Conservation (phyloP, 37 sponge, comb jelly and placozoan species). For the Tethya wilhelma region DNA sequence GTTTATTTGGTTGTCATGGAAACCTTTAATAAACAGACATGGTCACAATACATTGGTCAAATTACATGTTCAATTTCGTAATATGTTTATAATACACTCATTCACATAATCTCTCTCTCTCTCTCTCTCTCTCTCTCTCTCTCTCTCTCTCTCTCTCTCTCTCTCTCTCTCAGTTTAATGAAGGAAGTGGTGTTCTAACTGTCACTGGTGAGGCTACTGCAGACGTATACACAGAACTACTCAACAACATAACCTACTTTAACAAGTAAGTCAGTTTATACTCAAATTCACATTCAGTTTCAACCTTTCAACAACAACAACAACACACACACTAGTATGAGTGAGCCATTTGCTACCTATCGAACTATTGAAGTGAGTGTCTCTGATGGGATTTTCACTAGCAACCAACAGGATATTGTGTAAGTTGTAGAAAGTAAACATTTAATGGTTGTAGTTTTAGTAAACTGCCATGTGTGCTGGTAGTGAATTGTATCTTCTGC, state of each 20-base stretch:
- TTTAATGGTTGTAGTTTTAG: neutral
- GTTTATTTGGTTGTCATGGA: neutral
- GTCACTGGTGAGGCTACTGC: slow-evolving; percentile 32
- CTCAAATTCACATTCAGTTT: no score
- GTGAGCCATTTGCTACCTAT: slow-evolving; percentile 4
- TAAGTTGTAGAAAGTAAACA: neutral
- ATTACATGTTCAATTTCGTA: neutral
- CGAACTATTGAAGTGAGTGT: slow-evolving; percentile 18
- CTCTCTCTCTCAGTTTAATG: slow-evolving; percentile 11
- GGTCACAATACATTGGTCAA: neutral
- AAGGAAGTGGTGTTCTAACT: neutral
- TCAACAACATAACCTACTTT: slow-evolving; percentile 34
- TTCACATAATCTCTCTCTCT: neutral
- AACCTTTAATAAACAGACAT: neutral
- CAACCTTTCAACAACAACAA: no score
- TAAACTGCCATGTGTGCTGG: neutral
- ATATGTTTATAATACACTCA: neutral
- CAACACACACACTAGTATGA: no score
- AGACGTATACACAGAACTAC: slow-evolving; percentile 27
- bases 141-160: no score
- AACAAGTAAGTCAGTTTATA: slow-evolving; percentile 13
- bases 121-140: neutral
- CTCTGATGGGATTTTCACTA: slow-evolving; percentile 21
- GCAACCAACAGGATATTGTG: slow-evolving; percentile 1
- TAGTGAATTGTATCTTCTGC: neutral